Conservation (phyloP, 2,797 vertebrate genomes). For the Salarias fasciatus region DNA sequence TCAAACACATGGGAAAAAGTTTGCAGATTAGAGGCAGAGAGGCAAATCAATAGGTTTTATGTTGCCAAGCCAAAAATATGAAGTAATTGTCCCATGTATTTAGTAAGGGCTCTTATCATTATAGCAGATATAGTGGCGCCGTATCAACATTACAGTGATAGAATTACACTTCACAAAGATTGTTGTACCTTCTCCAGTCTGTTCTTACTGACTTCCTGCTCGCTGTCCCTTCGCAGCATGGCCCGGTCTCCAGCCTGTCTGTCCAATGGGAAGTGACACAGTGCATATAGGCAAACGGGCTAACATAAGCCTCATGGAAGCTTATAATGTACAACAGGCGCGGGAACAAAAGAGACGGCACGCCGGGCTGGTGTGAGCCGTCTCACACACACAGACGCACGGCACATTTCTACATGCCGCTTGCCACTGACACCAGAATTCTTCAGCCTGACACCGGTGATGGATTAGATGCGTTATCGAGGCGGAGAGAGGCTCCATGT, state of each 20-base stretch:
- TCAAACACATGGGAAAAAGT: conserved; percentile 20
- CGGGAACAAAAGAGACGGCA: conserved; percentile 66
- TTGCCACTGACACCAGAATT: conserved; percentile 79
- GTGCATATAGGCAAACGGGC: conserved; percentile 54
- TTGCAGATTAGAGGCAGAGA: conserved; percentile 28
- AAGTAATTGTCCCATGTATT: conserved; percentile 63
- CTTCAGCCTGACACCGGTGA: conserved; percentile 83
- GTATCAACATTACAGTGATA: conserved; percentile 21
- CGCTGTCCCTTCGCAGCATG: conserved; percentile 8
- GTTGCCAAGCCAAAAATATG: conserved; percentile 63
- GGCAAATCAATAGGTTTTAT: conserved; percentile 67
- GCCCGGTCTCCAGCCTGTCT: conserved; percentile 37
- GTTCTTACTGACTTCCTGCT: not conserved
- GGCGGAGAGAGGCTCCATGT: conserved; percentile 74
- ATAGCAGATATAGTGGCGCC: conserved; percentile 44
- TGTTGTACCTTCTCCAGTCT: conserved; percentile 5
- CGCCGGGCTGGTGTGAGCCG: conserved; percentile 62
- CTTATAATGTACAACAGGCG: conserved; percentile 73
- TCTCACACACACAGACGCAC: conserved; percentile 48
- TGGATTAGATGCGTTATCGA: conserved; percentile 85
- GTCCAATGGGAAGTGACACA: conserved; percentile 74
- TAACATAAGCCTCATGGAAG: conserved; percentile 74
- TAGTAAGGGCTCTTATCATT: conserved; percentile 52
- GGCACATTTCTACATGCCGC: conserved; percentile 57
- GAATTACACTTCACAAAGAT: conserved; percentile 18